phyloP scores from a whole-genome alignment of 2,797 vertebrate species.

The Pangasius larnaudii region DNA sequence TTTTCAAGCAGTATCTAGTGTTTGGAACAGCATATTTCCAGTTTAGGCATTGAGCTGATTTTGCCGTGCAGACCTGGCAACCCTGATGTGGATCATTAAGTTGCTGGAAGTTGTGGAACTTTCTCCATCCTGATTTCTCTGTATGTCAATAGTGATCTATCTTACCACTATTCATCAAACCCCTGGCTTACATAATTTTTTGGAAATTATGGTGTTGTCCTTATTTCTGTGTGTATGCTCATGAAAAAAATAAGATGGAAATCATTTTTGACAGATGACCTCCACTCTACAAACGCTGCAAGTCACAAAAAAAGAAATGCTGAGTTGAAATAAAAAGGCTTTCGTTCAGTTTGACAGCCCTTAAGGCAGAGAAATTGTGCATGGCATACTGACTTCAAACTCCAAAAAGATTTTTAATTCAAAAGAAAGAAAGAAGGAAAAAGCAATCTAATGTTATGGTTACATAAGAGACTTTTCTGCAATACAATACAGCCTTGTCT shows the following conservation, averaged over 20 bases:
- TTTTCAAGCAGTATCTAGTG: neutral
- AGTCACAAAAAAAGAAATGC: slow-evolving; percentile 9
- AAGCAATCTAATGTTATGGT: slow-evolving; percentile 22
- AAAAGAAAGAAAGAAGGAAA: neutral
- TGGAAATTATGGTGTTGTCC: slow-evolving; percentile 8
- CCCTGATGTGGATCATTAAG: slow-evolving; percentile 4
- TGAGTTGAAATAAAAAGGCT: slow-evolving; percentile 26
- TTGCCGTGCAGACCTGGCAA: slow-evolving; percentile 4
- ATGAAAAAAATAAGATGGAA: slow-evolving; percentile 19
- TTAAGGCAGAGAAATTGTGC: slow-evolving; percentile 37
- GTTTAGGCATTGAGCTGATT: neutral
- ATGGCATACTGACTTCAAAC: slow-evolving; percentile 20
- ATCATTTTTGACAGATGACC: slow-evolving; percentile 13
- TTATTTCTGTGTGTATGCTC: slow-evolving; percentile 8
- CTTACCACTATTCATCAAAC: slow-evolving; percentile 9
- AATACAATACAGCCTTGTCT: slow-evolving; percentile 29
- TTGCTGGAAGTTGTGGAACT: slow-evolving; percentile 2
- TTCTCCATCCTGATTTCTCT: neutral
- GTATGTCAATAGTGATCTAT: slow-evolving; percentile 8
- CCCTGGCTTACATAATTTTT: slow-evolving; percentile 3
- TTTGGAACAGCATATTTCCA: slow-evolving; percentile 5
- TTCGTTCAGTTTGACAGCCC: slow-evolving; percentile 23
- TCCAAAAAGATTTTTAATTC: slow-evolving; percentile 4
- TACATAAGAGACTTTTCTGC: slow-evolving; percentile 46
- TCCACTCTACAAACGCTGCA: slow-evolving; percentile 4